These are phyloP conservation scores for Numenius arquata DNA, from an alignment of 2,113 vertebrate genomes.

Conservation along the genomic window DNA sequence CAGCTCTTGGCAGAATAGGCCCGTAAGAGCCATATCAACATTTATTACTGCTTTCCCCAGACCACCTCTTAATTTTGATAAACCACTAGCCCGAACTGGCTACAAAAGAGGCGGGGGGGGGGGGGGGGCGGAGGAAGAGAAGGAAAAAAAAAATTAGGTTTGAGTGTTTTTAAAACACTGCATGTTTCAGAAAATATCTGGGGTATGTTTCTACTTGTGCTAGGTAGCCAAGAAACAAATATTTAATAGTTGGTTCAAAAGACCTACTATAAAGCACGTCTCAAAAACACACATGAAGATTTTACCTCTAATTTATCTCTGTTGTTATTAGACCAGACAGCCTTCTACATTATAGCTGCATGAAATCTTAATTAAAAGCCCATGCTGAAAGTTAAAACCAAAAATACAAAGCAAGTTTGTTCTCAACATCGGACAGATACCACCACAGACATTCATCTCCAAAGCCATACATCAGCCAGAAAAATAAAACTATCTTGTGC, in stretches of 20 bases:
- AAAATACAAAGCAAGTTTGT: background rate
- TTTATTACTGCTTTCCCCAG: background rate
- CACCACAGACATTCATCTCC: background rate
- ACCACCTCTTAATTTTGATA: background rate
- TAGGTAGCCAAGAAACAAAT: background rate
- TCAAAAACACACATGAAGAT: background rate
- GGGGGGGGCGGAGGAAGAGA: too few relatives aligned
- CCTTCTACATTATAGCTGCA: background rate
- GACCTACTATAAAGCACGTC: background rate
- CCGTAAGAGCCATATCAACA: accelerated
- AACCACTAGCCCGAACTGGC: background rate
- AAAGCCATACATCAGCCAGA: background rate
- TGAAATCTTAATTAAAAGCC: background rate
- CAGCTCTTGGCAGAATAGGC: accelerated
- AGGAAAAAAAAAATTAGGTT: background rate
- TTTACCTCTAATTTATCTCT: background rate
- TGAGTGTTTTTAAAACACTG: background rate
- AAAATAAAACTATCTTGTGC: background rate
- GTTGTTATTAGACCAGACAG: background rate
- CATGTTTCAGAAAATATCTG: background rate
- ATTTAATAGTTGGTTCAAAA: background rate
- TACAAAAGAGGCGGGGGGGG: too few relatives aligned
- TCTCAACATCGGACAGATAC: accelerated
- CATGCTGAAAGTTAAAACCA: background rate
- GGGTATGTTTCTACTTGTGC: background rate